Conservation (phyloP, 2,113 vertebrate species). For the Arvicanthis niloticus region DNA sequence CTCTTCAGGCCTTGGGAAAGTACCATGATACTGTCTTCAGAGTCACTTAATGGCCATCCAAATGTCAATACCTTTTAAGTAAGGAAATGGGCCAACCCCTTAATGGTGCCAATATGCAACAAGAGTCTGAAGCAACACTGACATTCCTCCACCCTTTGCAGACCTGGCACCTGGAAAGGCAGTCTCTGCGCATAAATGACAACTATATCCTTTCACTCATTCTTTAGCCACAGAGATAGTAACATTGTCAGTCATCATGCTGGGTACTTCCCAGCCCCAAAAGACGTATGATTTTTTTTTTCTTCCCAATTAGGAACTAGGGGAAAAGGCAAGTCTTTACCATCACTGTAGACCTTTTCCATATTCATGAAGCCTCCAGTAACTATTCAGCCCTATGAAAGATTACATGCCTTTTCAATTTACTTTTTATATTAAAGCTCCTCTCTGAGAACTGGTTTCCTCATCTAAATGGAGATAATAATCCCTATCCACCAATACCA, state of each 20-base stretch:
- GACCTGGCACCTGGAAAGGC: not conserved
- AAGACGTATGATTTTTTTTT: not conserved
- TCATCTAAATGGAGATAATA: conserved; percentile 14
- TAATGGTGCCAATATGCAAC: not conserved
- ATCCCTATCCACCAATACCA: not conserved
- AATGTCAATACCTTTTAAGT: conserved; percentile 3
- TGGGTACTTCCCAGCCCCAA: not conserved
- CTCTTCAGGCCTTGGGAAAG: not conserved
- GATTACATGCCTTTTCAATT: not conserved
- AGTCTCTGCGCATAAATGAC: not conserved
- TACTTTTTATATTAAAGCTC: not conserved
- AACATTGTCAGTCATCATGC: not conserved
- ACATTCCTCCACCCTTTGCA: conserved; percentile 3
- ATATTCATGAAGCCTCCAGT: not conserved
- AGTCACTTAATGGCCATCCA: not conserved
- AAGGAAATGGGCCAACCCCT: not conserved
- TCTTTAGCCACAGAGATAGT: not conserved
- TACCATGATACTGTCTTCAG: not conserved
- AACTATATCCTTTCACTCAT: conserved; percentile 26
- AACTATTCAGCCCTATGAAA: not conserved
- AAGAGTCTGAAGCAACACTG: not conserved
- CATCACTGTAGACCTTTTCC: not conserved
- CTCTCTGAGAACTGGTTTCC: not conserved
- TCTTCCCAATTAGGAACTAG: not conserved
- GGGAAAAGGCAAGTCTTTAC: not conserved